A percentile compares a stretch with the other conserved stretches of the same genome.
phyloP scores from a whole-genome alignment of 2,113 vertebrate genomes.

The Mus spicilegus region DNA sequence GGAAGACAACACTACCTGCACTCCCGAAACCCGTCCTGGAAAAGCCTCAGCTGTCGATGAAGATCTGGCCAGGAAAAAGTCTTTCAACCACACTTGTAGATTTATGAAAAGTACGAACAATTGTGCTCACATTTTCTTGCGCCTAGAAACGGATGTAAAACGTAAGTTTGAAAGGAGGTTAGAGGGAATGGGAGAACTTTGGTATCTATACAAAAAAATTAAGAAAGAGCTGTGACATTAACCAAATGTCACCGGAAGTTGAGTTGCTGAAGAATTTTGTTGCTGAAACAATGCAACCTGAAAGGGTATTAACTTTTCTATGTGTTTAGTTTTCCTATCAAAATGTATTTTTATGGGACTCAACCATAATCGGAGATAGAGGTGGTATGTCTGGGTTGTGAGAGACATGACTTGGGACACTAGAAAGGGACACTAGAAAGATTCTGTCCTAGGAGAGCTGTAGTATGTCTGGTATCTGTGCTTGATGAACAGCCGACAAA shows the following conservation, averaged over 20 bases:
- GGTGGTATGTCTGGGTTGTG: background rate
- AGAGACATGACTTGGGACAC: background rate
- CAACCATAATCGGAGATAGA: background rate
- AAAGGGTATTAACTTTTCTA: slow-evolving; percentile 17
- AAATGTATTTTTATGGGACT: background rate
- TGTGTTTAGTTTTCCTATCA: background rate
- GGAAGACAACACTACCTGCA: slow-evolving; percentile 65
- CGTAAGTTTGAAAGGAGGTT: slow-evolving; percentile 84
- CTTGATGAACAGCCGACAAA: background rate
- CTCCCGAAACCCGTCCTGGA: slow-evolving; percentile 72
- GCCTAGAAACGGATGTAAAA: slow-evolving; percentile 78
- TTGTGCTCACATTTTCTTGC: slow-evolving; percentile 82
- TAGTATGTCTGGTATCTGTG: background rate
- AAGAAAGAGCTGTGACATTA: background rate
- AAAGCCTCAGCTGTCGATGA: background rate
- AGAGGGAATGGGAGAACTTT: slow-evolving; percentile 19
- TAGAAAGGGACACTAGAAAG: background rate
- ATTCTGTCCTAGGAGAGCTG: background rate
- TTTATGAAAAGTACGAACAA: slow-evolving; percentile 71
- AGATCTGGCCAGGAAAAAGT: slow-evolving; percentile 10
- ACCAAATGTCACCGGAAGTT: background rate
- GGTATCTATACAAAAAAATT: background rate
- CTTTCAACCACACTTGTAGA: slow-evolving; percentile 76
- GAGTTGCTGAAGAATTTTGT: slow-evolving; percentile 1
- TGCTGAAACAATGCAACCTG: background rate